phyloP scores from a whole-genome alignment of 1,140 invertebrate genomes.

The Pseudomyrmex gracilis region DNA sequence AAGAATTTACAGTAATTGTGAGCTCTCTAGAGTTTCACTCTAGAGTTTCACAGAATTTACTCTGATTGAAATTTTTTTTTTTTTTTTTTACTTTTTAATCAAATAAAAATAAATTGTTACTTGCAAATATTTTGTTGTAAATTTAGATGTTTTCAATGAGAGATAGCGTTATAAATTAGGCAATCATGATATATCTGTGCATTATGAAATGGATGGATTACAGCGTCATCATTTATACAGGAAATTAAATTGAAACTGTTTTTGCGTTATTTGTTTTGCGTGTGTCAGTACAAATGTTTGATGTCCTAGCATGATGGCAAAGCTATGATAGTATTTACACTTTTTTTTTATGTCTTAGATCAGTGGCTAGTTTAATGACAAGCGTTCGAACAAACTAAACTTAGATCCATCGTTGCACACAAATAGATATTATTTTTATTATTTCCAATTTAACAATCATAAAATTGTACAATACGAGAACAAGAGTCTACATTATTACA shows the following conservation, averaged over 20 bases:
- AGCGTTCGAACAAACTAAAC: constrained; percentile 38
- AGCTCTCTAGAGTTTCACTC: neutral
- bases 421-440: constrained; percentile 45
- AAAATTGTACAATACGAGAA: constrained; percentile 59
- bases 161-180: neutral
- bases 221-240: neutral
- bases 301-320: constrained; percentile 46
- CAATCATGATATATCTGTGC: constrained; percentile 1
- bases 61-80: neutral
- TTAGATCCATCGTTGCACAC: constrained; percentile 25
- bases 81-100: neutral
- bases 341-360: constrained; percentile 1
- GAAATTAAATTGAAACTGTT: too few relatives aligned
- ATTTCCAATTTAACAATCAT: constrained; percentile 57
- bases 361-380: constrained; percentile 23
- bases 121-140: constrained; percentile 1
- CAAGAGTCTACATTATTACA: constrained; percentile 48
- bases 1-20: too few relatives aligned
- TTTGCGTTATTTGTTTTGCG: too few relatives aligned
- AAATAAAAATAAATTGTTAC: constrained; percentile 26
- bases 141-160: constrained; percentile 20
- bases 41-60: constrained; percentile 1
- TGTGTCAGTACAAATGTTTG: neutral
- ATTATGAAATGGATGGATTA: constrained; percentile 20
- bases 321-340: constrained; percentile 42